Evolutionary conservation across 1,140 invertebrate species (phyloP), one percentile per base, ranked within the genome.

Genomic region (Philotrypesis tridentata): DNA sequence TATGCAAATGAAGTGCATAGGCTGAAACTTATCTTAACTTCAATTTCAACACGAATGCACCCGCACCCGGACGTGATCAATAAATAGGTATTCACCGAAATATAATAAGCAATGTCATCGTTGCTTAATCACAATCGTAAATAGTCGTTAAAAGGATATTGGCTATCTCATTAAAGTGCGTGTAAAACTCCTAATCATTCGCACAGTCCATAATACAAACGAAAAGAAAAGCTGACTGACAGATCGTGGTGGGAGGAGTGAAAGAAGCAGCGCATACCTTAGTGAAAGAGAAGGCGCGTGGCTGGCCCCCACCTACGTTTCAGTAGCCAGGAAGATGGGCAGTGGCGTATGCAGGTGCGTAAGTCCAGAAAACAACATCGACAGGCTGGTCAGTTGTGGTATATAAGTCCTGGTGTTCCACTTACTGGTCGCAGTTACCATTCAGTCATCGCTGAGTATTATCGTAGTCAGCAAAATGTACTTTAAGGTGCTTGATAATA

Each of bases 341-440:
- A 68, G 65, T 48, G 27, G 17, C 17, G 40, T 27, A 14, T 78
- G 37, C 17, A 48, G 12, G 14, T 48, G 27, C 48, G 78, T 74
- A 70, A 68, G 82, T 67, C 70, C 71, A 31, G 76, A 78, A 75
- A 78, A 43, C n/a, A n/a, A 21, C 43, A 33, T 63, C 8, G 23
- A 27, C 48, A 23, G 37, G 17, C 61, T 9, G 80, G 4, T 55
- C 31, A 31, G 14, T 72, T 65, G 4, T 7, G 84, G 86, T 91
- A 91, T 91, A 91, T 91, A 91, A 91, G 88, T 86, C 83, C 87
- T 86, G 89, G 85, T 87, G 87, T 85, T 61, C 87, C 85, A 84
- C 75, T 87, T 83, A 86, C 89, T 89, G 89, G 89, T 89, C 85
- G 86, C 89, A 91, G 90, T 91, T 90, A 86, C 87, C 79, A 88